Conservation (phyloP, 2,113 vertebrate genomes). For the Cinclus cinclus region DNA sequence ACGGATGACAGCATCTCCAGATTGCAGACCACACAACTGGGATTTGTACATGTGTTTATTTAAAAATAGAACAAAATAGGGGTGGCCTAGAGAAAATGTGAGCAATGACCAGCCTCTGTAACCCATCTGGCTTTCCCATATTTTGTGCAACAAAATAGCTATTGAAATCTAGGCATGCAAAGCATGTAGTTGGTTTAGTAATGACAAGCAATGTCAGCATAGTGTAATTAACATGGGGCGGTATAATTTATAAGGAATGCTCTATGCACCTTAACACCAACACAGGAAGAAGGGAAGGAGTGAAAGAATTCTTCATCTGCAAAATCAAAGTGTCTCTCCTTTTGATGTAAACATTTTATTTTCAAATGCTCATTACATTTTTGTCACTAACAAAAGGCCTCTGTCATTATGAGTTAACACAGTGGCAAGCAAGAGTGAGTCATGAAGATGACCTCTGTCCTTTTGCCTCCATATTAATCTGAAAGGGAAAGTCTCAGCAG, state of each 20-base stretch:
- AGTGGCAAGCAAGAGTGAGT: slow-evolving; percentile 30
- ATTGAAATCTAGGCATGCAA: slow-evolving; percentile 64
- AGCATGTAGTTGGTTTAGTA: slow-evolving; percentile 47
- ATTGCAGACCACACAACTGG: slow-evolving; percentile 11
- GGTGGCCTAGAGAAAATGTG: slow-evolving; percentile 22
- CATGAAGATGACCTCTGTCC: slow-evolving; percentile 60
- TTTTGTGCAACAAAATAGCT: slow-evolving; percentile 69
- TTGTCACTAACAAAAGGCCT: slow-evolving; percentile 55
- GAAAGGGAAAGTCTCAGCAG: slow-evolving; percentile 59
- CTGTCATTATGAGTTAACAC: slow-evolving; percentile 44
- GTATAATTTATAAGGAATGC: slow-evolving; percentile 72
- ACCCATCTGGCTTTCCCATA: slow-evolving; percentile 36
- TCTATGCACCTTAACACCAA: slow-evolving; percentile 37
- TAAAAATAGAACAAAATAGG: slow-evolving; percentile 49
- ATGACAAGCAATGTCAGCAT: slow-evolving; percentile 67
- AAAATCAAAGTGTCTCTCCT: slow-evolving; percentile 51
- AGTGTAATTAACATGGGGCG: slow-evolving; percentile 68
- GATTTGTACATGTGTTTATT: background rate
- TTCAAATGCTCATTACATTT: slow-evolving; percentile 21
- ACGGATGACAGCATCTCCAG: background rate
- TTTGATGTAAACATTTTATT: slow-evolving; percentile 53
- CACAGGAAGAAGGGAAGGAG: background rate
- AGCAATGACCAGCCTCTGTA: slow-evolving; percentile 23
- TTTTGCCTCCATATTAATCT: slow-evolving; percentile 57
- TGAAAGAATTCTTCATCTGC: slow-evolving; percentile 20